Evolutionary conservation across 2,113 vertebrate genomes (phyloP).

Genomic region (Pterophyllum scalare): DNA sequence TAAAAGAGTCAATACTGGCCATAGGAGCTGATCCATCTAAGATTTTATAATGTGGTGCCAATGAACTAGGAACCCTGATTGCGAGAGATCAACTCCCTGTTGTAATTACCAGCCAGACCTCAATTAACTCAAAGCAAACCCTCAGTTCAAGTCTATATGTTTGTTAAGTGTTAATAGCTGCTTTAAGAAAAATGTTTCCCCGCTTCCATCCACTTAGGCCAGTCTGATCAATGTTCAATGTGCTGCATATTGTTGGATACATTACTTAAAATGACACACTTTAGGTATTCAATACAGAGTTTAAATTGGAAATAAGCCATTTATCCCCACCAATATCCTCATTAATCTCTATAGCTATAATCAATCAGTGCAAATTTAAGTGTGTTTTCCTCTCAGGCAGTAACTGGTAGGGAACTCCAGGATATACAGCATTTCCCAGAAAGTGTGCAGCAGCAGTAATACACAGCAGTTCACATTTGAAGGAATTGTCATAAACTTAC

Average conservation of each 20-base stretch:
- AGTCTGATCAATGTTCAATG: slow-evolving; percentile 34
- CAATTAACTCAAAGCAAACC: slow-evolving; percentile 67
- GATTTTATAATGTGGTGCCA: slow-evolving; percentile 57
- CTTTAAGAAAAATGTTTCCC: slow-evolving; percentile 43
- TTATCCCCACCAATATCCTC: slow-evolving; percentile 30
- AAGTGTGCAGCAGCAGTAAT: slow-evolving; percentile 24
- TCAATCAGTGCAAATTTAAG: slow-evolving; percentile 37
- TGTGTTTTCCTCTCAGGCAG: slow-evolving; percentile 2
- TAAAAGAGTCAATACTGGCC: slow-evolving; percentile 48
- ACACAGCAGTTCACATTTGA: slow-evolving; percentile 35
- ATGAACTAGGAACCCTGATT: slow-evolving; percentile 50
- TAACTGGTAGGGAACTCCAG: neutral
- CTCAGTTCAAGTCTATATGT: slow-evolving; percentile 45
- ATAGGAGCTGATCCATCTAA: slow-evolving; percentile 39
- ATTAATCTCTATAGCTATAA: slow-evolving; percentile 44
- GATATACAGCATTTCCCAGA: slow-evolving; percentile 27
- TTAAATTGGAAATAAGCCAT: slow-evolving; percentile 41
- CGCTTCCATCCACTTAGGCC: neutral
- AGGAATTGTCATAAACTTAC: slow-evolving; percentile 59
- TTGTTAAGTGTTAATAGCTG: slow-evolving; percentile 53
- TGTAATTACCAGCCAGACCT: slow-evolving; percentile 67
- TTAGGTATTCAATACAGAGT: slow-evolving; percentile 17
- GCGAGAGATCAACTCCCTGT: slow-evolving; percentile 54
- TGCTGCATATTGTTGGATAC: neutral
- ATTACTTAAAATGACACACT: slow-evolving; percentile 27